Evolutionary conservation across 2,888 invertebrate species (phyloP).

Genomic region (Elysia crispata): DNA sequence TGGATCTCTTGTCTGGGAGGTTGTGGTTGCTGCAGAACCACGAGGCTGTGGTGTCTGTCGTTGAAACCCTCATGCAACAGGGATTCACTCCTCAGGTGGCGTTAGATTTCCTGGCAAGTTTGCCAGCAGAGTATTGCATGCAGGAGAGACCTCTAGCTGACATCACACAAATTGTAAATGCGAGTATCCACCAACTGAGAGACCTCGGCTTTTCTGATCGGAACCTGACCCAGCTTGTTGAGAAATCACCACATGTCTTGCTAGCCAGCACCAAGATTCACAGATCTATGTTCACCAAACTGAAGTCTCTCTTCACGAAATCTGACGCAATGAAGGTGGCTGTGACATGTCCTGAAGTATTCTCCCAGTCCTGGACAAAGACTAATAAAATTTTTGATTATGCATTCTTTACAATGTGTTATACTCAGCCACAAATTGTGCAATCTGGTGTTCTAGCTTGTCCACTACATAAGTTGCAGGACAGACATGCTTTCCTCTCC

Average conservation of each 20-base stretch:
- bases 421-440: slow-evolving; percentile 11
- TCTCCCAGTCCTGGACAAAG: slow-evolving; percentile 21
- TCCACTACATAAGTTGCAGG: slow-evolving; percentile 25
- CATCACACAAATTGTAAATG: neutral
- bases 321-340: slow-evolving; percentile 11
- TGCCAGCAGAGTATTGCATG: neutral
- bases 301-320: slow-evolving; percentile 32
- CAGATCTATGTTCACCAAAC: neutral
- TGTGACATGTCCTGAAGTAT: slow-evolving; percentile 25
- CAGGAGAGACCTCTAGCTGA: neutral
- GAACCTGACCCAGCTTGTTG: neutral
- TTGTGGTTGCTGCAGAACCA: slow-evolving; percentile 18
- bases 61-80: neutral
- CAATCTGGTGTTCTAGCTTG: slow-evolving; percentile 17
- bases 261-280: neutral
- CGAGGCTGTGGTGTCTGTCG: neutral
- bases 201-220: slow-evolving; percentile 29
- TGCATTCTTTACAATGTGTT: slow-evolving; percentile 37
- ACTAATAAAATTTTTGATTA: slow-evolving; percentile 41
- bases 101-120: slow-evolving; percentile 12
- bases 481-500: slow-evolving; percentile 29
- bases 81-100: neutral
- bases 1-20: neutral
- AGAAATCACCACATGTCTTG: neutral
- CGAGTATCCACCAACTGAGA: neutral